Evolutionary conservation across 2,888 invertebrate species (phyloP), one percentile per base, ranked within the genome.

Genomic region (Adelphocoris suturalis): DNA sequence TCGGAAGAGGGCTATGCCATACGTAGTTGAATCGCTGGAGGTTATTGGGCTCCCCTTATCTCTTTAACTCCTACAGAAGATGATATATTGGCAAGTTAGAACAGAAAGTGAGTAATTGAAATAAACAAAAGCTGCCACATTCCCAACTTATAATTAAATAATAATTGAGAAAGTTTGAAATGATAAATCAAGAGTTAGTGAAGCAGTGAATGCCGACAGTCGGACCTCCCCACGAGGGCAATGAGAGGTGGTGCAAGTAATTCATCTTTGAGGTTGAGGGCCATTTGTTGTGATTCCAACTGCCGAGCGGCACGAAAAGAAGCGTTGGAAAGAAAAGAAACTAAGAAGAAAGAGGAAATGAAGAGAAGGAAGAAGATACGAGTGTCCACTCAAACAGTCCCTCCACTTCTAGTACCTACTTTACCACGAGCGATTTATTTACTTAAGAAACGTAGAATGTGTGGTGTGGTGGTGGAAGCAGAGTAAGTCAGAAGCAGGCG

Each of bases 101-200:
- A 68, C 52, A 12, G 23, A 52, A 52, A 16, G 52, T 47, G 82
- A 55, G 57, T 37, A 87, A 87, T 81, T 52, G 27, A 47, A 89
- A 81, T 55, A 4, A 27, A 37, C 81, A 61, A 28, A 16, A 78
- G 55, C 80, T 75, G 27, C 80, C 68, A 84, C 84, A 37, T 48
- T 37, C 47, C 84, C 46, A 89, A 89, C 68, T 89, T 85, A 84
- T 89, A 89, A 89, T 89, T 89, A 85, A 89, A 89, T 89, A 89
- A 89, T 89, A 89, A 89, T 89, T 85, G 89, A 89, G 89, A 68
- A 89, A 89, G 89, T 89, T 89, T 47, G 85, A 89, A 84, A 89
- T 89, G 57, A 89, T 89, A 89, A 89, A 89, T 89, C 89, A 89
- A 68, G 89, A 82, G 89, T 84, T 47, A 14, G 28, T 52, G 61